These are phyloP conservation scores for Meloidogyne floridensis DNA, from an alignment of 1,140 invertebrate genomes.

Conservation along the genomic window DNA sequence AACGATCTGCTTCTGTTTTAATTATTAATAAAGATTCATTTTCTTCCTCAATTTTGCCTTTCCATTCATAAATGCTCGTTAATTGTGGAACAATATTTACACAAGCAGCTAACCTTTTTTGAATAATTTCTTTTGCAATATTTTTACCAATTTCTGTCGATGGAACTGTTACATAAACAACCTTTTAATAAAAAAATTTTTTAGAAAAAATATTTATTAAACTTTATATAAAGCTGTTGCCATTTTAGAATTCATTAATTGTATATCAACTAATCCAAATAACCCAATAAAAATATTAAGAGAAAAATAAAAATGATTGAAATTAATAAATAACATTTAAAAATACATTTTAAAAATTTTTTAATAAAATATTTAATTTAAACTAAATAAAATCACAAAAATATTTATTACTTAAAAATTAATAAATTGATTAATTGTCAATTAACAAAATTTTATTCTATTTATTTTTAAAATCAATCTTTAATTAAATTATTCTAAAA, in stretches of 20 bases:
- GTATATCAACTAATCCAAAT: background rate
- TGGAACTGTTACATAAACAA: slow-evolving; percentile 35
- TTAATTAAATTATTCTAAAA: background rate
- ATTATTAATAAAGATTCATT: slow-evolving; percentile 29
- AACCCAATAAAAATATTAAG: background rate
- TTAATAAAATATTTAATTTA: background rate
- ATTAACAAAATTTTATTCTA: slow-evolving; percentile 8
- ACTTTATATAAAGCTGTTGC: background rate
- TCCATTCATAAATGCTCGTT: slow-evolving; percentile 27
- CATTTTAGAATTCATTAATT: background rate
- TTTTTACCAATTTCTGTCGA: slow-evolving; percentile 24
- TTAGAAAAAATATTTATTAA: background rate
- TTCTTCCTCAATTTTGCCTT: slow-evolving; percentile 21
- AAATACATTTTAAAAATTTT: background rate
- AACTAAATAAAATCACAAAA: no score
- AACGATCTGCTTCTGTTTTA: slow-evolving; percentile 15
- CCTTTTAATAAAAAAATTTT: slow-evolving; percentile 14
- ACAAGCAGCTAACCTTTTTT: slow-evolving; percentile 25
- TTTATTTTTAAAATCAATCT: background rate
- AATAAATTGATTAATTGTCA: background rate
- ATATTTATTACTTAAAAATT: no score
- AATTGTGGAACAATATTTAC: slow-evolving; percentile 29
- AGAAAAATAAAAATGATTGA: background rate
- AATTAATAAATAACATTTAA: background rate
- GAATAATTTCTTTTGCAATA: slow-evolving; percentile 26